Base-by-base conservation (phyloP, 2,797 vertebrate species). In the Sebastes cheni region DNA sequence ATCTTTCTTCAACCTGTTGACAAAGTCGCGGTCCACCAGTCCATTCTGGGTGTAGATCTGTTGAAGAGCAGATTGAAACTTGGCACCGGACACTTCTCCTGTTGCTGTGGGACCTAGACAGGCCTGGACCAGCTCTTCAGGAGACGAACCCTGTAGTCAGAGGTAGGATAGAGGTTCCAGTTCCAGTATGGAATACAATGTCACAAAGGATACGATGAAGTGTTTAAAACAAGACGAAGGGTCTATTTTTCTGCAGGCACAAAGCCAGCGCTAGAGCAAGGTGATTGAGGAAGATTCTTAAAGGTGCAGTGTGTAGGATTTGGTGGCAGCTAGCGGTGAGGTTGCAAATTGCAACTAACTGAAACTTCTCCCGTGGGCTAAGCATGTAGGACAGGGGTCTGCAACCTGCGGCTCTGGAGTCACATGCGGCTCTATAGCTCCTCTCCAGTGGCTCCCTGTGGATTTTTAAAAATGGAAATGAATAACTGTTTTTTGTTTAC, bases 81-180 rank as follows among this genome's bases (percentile, higher is more conserved):
- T 95, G 58, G 92, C 93, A 0, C 93, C 93, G 0, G 95, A 96
- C 2, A 96, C 93, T 4, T 93, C 85, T 59, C 95, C 95, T 27
- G 78, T 90, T 23, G 92, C 92, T 34, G 76, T 94, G 32, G 88
- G 92, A 42, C 95, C 94, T 0, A 96, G 83, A 82, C 94, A 96
- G 10, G 93, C 95, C 46, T 89, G 83, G 46, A 93, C 89, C 56
- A 96, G 68, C 80, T 96, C 94, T 60, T 93, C 95, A 5, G 91
- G 75, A 69, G 95, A 96, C 0, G 79, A 29, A 39, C 95, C 95
- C 95, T 96, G 80, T 2, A 14, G 18, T 52, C 64, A 80, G n/a
- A 77, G 16, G 61, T 64, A 54, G 42, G 22, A 29, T 12, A 16
- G 5, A 71, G 13, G 5, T 74, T n/a, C 76, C 9, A 22, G 32